A percentile compares a stretch with the other conserved stretches of the same genome.
phyloP scores from a whole-genome alignment of 2,797 vertebrate species.

The Acipenser ruthenus region DNA sequence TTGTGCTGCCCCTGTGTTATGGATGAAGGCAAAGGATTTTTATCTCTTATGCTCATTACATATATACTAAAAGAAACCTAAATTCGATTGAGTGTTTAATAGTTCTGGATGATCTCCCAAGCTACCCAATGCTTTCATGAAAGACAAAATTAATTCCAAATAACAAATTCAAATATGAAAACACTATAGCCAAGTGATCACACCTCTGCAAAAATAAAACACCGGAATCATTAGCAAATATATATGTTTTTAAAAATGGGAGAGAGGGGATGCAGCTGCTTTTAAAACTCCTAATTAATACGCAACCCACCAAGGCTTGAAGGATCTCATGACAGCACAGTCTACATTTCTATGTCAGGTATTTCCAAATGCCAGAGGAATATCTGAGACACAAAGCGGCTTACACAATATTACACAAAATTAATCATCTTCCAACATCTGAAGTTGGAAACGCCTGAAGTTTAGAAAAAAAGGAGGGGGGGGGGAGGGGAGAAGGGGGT shows the following conservation, averaged over 20 bases:
- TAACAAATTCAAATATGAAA: no score
- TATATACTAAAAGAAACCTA: no score
- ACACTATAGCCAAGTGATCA: no score
- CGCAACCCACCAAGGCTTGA: constrained; percentile 6
- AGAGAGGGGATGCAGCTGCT: background rate
- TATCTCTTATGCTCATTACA: no score
- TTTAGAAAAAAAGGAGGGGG: background rate
- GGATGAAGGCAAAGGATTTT: background rate
- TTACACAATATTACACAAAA: constrained; percentile 53
- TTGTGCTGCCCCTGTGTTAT: no score
- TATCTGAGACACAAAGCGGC: constrained; percentile 43
- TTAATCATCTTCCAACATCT: constrained; percentile 55
- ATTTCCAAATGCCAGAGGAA: constrained; percentile 25
- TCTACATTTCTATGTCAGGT: constrained; percentile 14
- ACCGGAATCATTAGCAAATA: no score
- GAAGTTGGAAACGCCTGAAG: constrained; percentile 21
- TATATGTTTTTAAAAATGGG: background rate
- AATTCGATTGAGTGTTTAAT: no score
- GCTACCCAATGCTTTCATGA: no score
- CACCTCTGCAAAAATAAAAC: no score
- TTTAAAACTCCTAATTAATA: constrained; percentile 15
- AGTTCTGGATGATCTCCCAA: no score
- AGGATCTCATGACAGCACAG: constrained; percentile 3
- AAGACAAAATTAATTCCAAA: no score
- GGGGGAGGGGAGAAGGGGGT: constrained; percentile 47